Evolutionary conservation across 1,140 invertebrate species (phyloP).

Genomic region (Aphaenogaster ashmeadi): DNA sequence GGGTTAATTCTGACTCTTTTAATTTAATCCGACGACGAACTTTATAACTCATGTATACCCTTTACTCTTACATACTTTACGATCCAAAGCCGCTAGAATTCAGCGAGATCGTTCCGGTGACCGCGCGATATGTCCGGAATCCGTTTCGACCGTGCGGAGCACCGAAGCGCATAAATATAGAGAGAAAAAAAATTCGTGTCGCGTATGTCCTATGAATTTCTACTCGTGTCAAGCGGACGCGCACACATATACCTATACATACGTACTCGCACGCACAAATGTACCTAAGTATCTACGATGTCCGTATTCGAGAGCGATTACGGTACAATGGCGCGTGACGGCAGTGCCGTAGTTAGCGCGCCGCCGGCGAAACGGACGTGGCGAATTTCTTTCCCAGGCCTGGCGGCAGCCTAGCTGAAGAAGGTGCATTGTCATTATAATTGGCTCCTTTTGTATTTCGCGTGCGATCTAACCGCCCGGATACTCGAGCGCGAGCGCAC

Average conservation of each 20-base stretch:
- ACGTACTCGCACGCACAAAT: constrained; percentile 9
- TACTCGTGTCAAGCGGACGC: constrained; percentile 34
- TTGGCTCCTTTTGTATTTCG: constrained; percentile 85
- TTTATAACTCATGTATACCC: not conserved
- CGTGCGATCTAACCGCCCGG: constrained; percentile 83
- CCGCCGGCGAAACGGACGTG: constrained; percentile 78
- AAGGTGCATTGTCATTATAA: constrained; percentile 86
- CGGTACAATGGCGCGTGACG: constrained; percentile 80
- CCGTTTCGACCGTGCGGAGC: constrained; percentile 34
- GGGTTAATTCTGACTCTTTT: not conserved
- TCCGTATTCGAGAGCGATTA: constrained; percentile 71
- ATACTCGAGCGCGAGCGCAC: constrained; percentile 73
- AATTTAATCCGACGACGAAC: not conserved
- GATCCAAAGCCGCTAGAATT: not conserved
- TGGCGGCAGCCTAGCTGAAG: constrained; percentile 74
- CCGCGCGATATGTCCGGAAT: constrained; percentile 19
- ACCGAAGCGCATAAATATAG: constrained; percentile 51
- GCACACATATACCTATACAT: not conserved
- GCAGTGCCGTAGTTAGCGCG: constrained; percentile 79
- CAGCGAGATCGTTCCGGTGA: not conserved
- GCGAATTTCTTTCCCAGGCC: constrained; percentile 86
- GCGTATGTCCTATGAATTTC: constrained; percentile 55
- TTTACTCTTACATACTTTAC: not conserved
- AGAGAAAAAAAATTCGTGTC: constrained; percentile 42
- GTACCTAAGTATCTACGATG: constrained; percentile 48